Evolutionary conservation across 1,140 invertebrate genomes (phyloP).

Genomic region (Lepidostoma basale): DNA sequence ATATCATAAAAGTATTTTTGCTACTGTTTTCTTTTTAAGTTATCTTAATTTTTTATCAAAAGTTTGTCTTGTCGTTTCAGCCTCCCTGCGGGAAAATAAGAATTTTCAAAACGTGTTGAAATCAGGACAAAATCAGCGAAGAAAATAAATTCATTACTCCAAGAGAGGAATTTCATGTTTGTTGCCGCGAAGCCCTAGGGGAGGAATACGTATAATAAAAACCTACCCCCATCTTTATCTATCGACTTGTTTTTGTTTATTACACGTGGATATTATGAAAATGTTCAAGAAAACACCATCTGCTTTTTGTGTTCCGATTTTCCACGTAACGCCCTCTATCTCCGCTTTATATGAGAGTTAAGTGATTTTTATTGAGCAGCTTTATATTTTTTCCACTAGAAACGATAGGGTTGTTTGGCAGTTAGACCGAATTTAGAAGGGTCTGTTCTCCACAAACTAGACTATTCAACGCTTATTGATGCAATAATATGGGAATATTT

Average conservation of each 20-base stretch:
- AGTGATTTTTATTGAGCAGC: constrained; percentile 31
- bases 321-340: constrained; percentile 15
- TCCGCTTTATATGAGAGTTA: constrained; percentile 16
- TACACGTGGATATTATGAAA: constrained; percentile 35
- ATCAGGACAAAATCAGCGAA: not conserved
- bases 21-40: too few relatives aligned
- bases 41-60: too few relatives aligned
- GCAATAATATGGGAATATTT: too few relatives aligned
- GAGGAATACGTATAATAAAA: not conserved
- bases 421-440: not conserved
- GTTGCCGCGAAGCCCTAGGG: not conserved
- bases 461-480: too few relatives aligned
- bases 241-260: constrained; percentile 42
- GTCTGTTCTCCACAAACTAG: not conserved
- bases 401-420: not conserved
- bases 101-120: too few relatives aligned
- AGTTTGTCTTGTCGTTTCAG: too few relatives aligned
- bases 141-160: constrained; percentile 8
- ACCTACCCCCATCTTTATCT: not conserved
- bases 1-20: too few relatives aligned
- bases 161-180: not conserved
- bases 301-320: constrained; percentile 16
- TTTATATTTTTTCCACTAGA: constrained; percentile 1
- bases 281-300: constrained; percentile 30
- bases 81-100: too few relatives aligned